Percentiles rank a stretch among this genome's conserved stretches.
phyloP scores from a whole-genome alignment of 2,113 vertebrate genomes.

The Alligator sinensis region DNA sequence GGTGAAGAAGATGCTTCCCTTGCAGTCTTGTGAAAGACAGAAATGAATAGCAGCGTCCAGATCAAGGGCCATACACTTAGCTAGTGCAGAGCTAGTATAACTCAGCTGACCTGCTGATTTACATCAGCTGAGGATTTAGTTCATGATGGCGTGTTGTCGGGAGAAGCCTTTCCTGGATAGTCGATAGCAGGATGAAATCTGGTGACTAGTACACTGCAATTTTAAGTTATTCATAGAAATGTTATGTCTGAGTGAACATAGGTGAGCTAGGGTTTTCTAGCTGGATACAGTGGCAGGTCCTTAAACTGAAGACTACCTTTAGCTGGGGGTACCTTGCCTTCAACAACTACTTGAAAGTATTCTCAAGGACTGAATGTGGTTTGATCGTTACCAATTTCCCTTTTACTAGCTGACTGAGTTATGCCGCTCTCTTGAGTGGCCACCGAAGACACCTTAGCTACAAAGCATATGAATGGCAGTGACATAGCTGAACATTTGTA shows the following conservation, averaged over 20 bases:
- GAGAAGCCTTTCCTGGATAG: not conserved
- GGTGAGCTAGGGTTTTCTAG: not conserved
- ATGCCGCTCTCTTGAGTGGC: not conserved
- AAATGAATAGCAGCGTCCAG: not conserved
- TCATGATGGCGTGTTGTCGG: not conserved
- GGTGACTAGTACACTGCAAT: not conserved
- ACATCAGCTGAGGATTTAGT: not conserved
- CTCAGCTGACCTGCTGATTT: not conserved
- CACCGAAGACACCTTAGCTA: not conserved
- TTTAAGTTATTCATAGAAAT: not conserved
- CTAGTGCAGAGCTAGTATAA: not conserved
- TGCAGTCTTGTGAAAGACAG: not conserved
- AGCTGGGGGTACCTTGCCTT: not conserved
- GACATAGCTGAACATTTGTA: not conserved
- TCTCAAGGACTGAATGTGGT: not conserved
- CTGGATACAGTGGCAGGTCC: not conserved
- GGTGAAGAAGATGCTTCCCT: not conserved
- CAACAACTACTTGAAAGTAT: not conserved
- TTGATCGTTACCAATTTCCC: not conserved
- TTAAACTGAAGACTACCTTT: not conserved
- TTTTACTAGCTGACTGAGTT: not conserved
- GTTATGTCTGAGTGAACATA: not conserved
- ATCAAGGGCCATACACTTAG: not conserved
- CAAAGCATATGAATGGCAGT: not conserved
- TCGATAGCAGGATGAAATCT: not conserved